Conservation (phyloP, 2,888 invertebrate species). For the Hipparchia semele region DNA sequence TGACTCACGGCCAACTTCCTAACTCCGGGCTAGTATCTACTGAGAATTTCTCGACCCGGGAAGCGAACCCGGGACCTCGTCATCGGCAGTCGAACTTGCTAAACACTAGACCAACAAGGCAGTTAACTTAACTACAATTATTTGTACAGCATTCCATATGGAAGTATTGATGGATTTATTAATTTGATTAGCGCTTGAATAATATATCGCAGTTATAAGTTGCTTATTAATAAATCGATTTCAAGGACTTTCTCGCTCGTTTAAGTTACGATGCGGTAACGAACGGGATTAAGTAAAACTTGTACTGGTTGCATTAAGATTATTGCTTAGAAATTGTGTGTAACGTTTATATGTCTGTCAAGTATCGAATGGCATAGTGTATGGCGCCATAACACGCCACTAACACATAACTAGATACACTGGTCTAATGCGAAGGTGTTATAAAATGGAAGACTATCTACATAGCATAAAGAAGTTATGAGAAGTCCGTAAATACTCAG, state of each 20-base stretch:
- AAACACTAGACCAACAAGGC: too few relatives aligned
- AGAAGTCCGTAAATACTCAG: too few relatives aligned
- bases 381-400: conserved; percentile 3
- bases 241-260: conserved; percentile 35
- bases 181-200: background rate
- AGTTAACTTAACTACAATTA: too few relatives aligned
- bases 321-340: conserved; percentile 32
- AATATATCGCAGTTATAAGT: background rate
- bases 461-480: too few relatives aligned
- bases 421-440: background rate
- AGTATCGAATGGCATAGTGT: conserved; percentile 28
- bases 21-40: too few relatives aligned
- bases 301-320: conserved; percentile 28
- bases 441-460: background rate
- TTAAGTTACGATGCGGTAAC: conserved; percentile 23
- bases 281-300: conserved; percentile 22
- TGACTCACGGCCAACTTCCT: too few relatives aligned
- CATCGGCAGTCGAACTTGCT: too few relatives aligned
- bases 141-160: too few relatives aligned
- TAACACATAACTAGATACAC: background rate
- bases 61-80: too few relatives aligned
- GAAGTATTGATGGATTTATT: background rate
- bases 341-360: conserved; percentile 31
- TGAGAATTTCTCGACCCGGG: too few relatives aligned
- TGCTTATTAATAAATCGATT: conserved; percentile 17